A percentile compares a stretch with the other conserved stretches of the same genome.
Conservation (phyloP, 2,113 vertebrate species). For the Carettochelys insculpta region DNA sequence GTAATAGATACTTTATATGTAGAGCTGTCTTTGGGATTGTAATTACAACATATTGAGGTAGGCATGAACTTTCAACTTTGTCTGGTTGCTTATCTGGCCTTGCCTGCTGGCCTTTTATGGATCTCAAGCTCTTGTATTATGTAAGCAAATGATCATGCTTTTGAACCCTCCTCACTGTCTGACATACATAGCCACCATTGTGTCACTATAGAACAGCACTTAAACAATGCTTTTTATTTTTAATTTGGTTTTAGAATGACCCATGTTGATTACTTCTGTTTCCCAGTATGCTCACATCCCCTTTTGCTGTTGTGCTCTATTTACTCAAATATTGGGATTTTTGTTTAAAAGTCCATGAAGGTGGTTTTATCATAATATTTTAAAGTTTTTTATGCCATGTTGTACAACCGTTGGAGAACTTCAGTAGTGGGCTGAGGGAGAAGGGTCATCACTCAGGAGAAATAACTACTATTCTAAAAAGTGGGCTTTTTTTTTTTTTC, state of each 20-base stretch:
- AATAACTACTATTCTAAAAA: background rate
- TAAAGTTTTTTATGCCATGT: fast-evolving
- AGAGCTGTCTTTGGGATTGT: background rate
- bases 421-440: background rate
- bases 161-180: background rate
- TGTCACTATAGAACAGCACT: background rate
- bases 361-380: background rate
- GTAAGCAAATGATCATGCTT: background rate
- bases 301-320: background rate
- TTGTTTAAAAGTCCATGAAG: background rate
- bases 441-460: background rate
- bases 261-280: background rate
- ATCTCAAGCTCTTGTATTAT: background rate
- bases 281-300: background rate
- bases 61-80: background rate
- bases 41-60: background rate
- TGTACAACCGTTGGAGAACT: background rate
- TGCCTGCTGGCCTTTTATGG: background rate
- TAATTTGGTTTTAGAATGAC: background rate
- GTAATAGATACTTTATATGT: background rate
- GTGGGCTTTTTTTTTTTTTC: background rate
- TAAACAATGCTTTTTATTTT: background rate
- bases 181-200: background rate
- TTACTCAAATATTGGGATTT: background rate
- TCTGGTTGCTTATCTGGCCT: background rate